Conservation (phyloP, 2,113 vertebrate genomes). For the Bos indicus region DNA sequence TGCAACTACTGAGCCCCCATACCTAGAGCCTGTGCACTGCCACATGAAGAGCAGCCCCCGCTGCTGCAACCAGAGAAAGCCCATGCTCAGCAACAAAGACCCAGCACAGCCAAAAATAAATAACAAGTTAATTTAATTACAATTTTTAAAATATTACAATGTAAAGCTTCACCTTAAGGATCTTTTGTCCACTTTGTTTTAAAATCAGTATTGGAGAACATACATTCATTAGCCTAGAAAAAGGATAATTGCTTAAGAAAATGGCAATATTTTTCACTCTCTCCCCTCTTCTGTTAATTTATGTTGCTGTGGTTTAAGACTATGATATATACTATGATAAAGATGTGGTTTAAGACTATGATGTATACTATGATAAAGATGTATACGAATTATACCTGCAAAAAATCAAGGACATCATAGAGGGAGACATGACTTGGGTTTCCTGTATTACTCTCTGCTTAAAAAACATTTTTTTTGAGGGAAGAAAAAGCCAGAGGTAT, state of each 20-base stretch:
- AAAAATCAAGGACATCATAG: neutral
- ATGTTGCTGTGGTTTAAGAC: neutral
- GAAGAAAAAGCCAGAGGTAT: neutral
- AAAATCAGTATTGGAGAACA: neutral
- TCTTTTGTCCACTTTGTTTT: neutral
- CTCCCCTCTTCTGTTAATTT: neutral
- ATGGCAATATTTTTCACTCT: neutral
- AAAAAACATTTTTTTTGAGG: neutral
- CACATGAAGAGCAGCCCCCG: neutral
- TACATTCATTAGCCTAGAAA: neutral
- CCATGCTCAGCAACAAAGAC: neutral
- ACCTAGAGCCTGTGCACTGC: neutral
- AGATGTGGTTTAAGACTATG: neutral
- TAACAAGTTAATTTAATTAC: neutral
- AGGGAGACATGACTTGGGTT: neutral
- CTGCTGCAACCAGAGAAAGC: neutral
- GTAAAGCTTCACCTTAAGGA: neutral
- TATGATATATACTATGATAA: neutral
- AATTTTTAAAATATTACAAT: neutral
- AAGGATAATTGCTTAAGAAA: neutral
- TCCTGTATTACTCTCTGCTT: neutral
- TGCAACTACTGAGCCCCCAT: neutral
- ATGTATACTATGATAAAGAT: neutral
- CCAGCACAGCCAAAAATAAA: neutral
- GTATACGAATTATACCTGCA: neutral